Base-by-base conservation (phyloP, 2,113 vertebrate species). In the Lasiurus borealis region DNA sequence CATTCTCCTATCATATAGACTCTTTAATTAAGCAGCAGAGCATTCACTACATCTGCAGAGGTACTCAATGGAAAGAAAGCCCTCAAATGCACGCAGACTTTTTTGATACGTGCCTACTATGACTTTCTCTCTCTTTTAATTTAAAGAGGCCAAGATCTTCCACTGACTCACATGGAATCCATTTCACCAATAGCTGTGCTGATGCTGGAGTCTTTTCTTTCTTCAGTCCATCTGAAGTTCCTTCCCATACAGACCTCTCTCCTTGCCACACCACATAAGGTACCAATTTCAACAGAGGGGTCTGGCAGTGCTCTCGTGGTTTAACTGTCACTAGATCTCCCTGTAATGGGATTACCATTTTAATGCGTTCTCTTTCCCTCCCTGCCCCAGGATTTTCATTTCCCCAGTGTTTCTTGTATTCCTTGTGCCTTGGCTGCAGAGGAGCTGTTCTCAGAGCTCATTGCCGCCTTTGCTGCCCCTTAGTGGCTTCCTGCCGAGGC, bases 251-350 rank as follows among this genome's bases (percentile, higher is more conserved):
- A 64, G 57, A 93, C 52, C 52, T 59, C 57, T 62, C 62, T 82
- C 48, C 66, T 91, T 0, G 14, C 31, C 46, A 34, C 0, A 18
- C 34, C 36, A 71, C 76, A 66, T 62, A 52, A 88, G 59, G n/a
- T 83, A 85, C 46, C 31, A 68, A 18, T 93, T 95, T 82, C n/a
- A 69, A 50, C 72, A 54, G n/a, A 92, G 68, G n/a, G 16, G 21
- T 80, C 84, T 83, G 62, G 81, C 76, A 76, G 48, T 64, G 54
- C 75, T 89, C 69, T 87, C 0, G 1, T 59, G 73, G 21, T 66
- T 78, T 90, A 78, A 52, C 69, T 88, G 44, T 81, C 52, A 23
- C 71, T 57, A 80, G 48, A 75, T 91, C 71, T 11, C 36, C 16
- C 29, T 72, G n/a, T 68, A 27, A 84, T 80, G 64, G 59, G 72